Evolutionary conservation across 1,140 invertebrate species (phyloP).

Genomic region (Aradophagus sp.): DNA sequence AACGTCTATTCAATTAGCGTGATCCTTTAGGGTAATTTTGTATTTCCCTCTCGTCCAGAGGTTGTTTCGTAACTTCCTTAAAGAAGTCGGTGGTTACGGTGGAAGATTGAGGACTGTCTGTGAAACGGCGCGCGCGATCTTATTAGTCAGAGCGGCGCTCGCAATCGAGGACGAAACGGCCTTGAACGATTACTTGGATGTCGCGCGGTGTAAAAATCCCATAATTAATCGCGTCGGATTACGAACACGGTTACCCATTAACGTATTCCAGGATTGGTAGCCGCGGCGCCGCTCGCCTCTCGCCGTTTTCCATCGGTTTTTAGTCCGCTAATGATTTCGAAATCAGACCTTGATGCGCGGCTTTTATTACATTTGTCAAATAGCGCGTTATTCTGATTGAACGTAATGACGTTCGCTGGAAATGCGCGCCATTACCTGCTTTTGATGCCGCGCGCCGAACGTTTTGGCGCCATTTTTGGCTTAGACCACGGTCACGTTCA

Average conservation of each 20-base stretch:
- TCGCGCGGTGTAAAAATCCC: slow-evolving; percentile 46
- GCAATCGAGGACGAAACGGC: slow-evolving; percentile 55
- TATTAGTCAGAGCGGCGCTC: slow-evolving; percentile 47
- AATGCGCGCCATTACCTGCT: slow-evolving; percentile 22
- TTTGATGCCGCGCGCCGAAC: slow-evolving; percentile 1
- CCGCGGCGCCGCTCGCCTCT: slow-evolving; percentile 31
- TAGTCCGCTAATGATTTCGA: slow-evolving; percentile 48
- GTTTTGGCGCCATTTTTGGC: slow-evolving; percentile 35
- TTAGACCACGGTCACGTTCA: slow-evolving; percentile 29
- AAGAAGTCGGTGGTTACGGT: no score
- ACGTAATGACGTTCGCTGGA: slow-evolving; percentile 19
- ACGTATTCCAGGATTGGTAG: slow-evolving; percentile 52
- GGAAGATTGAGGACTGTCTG: no score
- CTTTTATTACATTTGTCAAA: slow-evolving; percentile 50
- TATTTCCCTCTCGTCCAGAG: no score
- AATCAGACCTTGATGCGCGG: slow-evolving; percentile 31
- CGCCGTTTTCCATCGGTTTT: slow-evolving; percentile 39
- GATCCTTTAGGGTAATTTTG: no score
- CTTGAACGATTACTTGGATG: slow-evolving; percentile 53
- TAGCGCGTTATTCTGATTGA: slow-evolving; percentile 33
- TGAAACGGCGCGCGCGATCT: slow-evolving; percentile 25
- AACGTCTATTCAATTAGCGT: no score
- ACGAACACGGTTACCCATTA: slow-evolving; percentile 52
- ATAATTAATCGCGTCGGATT: slow-evolving; percentile 46
- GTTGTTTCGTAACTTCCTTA: slow-evolving; percentile 26